Conservation (phyloP, 2,888 invertebrate genomes). For the Eledone cirrhosa region DNA sequence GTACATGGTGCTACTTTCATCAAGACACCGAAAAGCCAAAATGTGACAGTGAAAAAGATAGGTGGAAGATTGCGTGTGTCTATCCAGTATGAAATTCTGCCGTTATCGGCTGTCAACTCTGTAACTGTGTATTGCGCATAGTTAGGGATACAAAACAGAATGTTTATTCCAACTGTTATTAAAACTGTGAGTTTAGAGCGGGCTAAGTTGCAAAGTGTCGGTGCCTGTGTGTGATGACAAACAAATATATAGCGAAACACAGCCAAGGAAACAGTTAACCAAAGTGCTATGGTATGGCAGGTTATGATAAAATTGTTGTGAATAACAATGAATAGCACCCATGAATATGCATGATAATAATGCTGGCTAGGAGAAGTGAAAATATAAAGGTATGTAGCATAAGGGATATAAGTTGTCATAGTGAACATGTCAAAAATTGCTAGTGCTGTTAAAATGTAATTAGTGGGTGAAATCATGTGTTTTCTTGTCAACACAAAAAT, state of each 20-base stretch:
- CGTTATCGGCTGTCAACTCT: slow-evolving; percentile 38
- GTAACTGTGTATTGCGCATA: slow-evolving; percentile 54
- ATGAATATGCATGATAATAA: slow-evolving; percentile 53
- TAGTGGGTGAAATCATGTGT: slow-evolving; percentile 90
- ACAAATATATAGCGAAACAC: slow-evolving; percentile 83
- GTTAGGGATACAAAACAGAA: slow-evolving; percentile 62
- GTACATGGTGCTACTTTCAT: slow-evolving; percentile 91
- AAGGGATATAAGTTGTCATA: slow-evolving; percentile 85
- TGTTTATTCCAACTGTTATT: slow-evolving; percentile 53
- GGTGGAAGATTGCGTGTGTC: slow-evolving; percentile 46
- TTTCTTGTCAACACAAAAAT: slow-evolving; percentile 86
- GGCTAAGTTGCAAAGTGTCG: slow-evolving; percentile 58
- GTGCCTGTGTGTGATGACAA: slow-evolving; percentile 62
- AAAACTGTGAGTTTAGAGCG: slow-evolving; percentile 60
- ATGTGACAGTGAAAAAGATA: slow-evolving; percentile 61
- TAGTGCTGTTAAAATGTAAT: slow-evolving; percentile 83
- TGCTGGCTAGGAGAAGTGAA: slow-evolving; percentile 41
- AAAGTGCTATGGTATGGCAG: slow-evolving; percentile 87
- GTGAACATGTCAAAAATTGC: slow-evolving; percentile 92
- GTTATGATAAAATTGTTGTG: slow-evolving; percentile 64
- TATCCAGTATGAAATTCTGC: slow-evolving; percentile 50
- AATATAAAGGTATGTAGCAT: slow-evolving; percentile 60
- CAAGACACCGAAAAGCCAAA: slow-evolving; percentile 92
- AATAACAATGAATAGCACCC: slow-evolving; percentile 62
- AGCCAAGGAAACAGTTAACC: slow-evolving; percentile 90